Conservation (phyloP, 2,797 vertebrate species). For the Argyrosomus regius region DNA sequence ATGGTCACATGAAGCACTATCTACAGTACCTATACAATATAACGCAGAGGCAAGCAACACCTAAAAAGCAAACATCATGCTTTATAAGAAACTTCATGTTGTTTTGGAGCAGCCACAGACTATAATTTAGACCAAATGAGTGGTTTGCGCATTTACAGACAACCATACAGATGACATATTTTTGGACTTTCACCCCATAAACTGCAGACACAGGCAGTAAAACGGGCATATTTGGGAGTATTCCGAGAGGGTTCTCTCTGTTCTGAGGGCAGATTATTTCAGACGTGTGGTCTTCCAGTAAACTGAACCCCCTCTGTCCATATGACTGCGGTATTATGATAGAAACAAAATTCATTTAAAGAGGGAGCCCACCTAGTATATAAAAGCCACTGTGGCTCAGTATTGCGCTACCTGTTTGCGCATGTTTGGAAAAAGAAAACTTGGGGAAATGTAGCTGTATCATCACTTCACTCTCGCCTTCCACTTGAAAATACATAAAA, state of each 20-base stretch:
- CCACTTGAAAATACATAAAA: slow-evolving; percentile 6
- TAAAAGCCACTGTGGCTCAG: slow-evolving; percentile 44
- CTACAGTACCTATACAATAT: slow-evolving; percentile 26
- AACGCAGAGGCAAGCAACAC: slow-evolving; percentile 64
- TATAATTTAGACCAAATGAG: slow-evolving; percentile 84
- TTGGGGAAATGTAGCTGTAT: slow-evolving; percentile 17
- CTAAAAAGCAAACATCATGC: slow-evolving; percentile 73
- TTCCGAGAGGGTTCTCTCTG: slow-evolving; percentile 73
- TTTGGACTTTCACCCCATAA: slow-evolving; percentile 82
- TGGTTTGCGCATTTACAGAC: slow-evolving; percentile 80
- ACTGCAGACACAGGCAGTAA: slow-evolving; percentile 79
- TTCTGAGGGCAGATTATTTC: slow-evolving; percentile 72
- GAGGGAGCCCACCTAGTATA: slow-evolving; percentile 61
- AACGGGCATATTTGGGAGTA: slow-evolving; percentile 72
- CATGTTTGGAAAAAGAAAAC: slow-evolving; percentile 30
- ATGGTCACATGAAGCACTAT: slow-evolving; percentile 39
- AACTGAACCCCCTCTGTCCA: slow-evolving; percentile 68
- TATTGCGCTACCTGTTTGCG: slow-evolving; percentile 51
- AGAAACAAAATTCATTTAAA: slow-evolving; percentile 77
- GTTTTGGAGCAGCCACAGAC: slow-evolving; percentile 71
- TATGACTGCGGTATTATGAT: slow-evolving; percentile 70
- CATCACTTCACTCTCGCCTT: slow-evolving; percentile 17
- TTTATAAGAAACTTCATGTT: slow-evolving; percentile 74
- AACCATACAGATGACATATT: slow-evolving; percentile 81
- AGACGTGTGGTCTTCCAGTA: slow-evolving; percentile 76